phyloP scores from a whole-genome alignment of 2,113 vertebrate genomes.

The Neodontobutis hainanensis region DNA sequence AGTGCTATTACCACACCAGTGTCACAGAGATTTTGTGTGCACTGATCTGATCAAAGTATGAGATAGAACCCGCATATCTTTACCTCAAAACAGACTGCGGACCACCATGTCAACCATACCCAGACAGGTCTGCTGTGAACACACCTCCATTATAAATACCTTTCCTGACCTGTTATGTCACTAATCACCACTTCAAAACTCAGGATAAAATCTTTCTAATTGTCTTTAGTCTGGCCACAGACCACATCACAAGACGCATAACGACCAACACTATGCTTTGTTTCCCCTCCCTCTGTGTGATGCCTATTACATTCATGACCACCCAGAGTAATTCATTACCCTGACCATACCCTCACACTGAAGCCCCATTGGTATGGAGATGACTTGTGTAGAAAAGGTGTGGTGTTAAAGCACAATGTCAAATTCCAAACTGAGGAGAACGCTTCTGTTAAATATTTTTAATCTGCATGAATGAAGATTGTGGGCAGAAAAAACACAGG shows the following conservation, averaged over 20 bases:
- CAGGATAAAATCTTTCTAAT: conserved; percentile 51
- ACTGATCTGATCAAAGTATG: conserved; percentile 73
- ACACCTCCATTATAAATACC: conserved; percentile 43
- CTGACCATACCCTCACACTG: conserved; percentile 20
- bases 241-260: conserved; percentile 53
- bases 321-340: conserved; percentile 55
- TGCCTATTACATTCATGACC: conserved; percentile 52
- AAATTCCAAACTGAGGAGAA: conserved; percentile 13
- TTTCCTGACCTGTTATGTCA: conserved; percentile 35
- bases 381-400: conserved; percentile 10
- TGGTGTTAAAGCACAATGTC: conserved; percentile 22
- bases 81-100: conserved; percentile 41
- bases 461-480: conserved; percentile 7
- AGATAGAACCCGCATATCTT: conserved; percentile 46
- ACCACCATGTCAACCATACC: conserved; percentile 43
- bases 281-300: conserved; percentile 45
- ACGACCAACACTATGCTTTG: conserved; percentile 24
- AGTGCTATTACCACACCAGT: conserved; percentile 63
- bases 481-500: conserved; percentile 30
- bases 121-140: conserved; percentile 18
- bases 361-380: conserved; percentile 39
- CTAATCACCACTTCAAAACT: conserved; percentile 57
- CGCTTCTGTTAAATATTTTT: background rate
- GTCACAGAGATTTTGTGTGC: conserved; percentile 65
- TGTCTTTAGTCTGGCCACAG: conserved; percentile 43